These are phyloP conservation scores for Drosophila micromelanica DNA, from an alignment of 1,140 invertebrate genomes.

Conservation along the genomic window DNA sequence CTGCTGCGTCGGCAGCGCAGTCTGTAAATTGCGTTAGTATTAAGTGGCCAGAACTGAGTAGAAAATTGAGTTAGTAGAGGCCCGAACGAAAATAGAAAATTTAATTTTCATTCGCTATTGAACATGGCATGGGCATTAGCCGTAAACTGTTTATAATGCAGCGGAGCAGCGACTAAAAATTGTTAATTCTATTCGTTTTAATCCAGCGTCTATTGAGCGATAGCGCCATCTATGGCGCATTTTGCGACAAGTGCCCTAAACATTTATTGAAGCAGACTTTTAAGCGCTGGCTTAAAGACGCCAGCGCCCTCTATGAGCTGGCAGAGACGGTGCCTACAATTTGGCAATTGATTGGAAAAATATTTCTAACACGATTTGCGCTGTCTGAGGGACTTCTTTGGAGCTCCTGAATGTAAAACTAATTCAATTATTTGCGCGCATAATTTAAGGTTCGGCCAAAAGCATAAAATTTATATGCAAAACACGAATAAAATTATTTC, in stretches of 20 bases:
- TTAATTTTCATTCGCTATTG: conserved; percentile 27
- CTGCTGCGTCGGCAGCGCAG: background rate
- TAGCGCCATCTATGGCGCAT: conserved; percentile 18
- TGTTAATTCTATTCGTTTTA: background rate
- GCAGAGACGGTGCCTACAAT: conserved; percentile 22
- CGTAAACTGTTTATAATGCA: conserved; percentile 49
- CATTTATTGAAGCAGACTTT: conserved; percentile 40
- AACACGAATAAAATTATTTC: conserved; percentile 77
- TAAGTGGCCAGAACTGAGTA: conserved; percentile 46
- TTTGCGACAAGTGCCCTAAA: conserved; percentile 8
- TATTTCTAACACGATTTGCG: conserved; percentile 70
- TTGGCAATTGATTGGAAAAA: conserved; percentile 79
- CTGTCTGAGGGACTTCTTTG: no score
- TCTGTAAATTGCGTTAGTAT: conserved; percentile 51
- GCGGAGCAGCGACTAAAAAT: background rate
- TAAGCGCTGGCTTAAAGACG: conserved; percentile 25
- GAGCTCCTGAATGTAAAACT: conserved; percentile 47
- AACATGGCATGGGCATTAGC: conserved; percentile 29
- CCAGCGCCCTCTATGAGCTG: conserved; percentile 12
- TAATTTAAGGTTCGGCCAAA: conserved; percentile 60
- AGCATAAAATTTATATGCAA: conserved; percentile 81
- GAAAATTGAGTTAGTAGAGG: conserved; percentile 44
- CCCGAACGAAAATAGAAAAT: conserved; percentile 37
- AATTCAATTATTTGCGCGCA: conserved; percentile 81
- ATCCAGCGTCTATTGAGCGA: conserved; percentile 2